Evolutionary conservation across 2,113 vertebrate species (phyloP).

Genomic region (Pungitius pungitius): DNA sequence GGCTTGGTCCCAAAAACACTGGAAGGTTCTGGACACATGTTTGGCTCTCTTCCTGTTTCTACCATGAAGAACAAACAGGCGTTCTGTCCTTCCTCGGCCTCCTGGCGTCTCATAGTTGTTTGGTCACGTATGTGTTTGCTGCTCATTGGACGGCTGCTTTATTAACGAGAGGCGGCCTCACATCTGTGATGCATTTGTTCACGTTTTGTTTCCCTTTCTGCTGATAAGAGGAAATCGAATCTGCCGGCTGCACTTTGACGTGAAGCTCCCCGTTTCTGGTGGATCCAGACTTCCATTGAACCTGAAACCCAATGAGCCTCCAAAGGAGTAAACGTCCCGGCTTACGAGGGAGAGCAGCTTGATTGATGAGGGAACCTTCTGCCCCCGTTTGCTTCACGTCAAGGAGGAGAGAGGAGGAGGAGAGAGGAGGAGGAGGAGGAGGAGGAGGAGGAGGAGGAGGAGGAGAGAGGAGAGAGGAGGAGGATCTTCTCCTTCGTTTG

Average conservation of each 20-base stretch:
- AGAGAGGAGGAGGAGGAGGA: neutral
- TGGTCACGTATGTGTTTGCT: too few relatives aligned
- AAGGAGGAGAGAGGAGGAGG: neutral
- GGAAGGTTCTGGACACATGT: too few relatives aligned
- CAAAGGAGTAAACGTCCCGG: neutral
- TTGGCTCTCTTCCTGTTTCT: too few relatives aligned
- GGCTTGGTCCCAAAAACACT: too few relatives aligned
- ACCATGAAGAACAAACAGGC: too few relatives aligned
- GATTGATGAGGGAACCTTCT: slow-evolving; percentile 11
- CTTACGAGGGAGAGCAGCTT: neutral
- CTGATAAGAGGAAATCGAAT: too few relatives aligned
- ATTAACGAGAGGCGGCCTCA: neutral
- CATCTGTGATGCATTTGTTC: neutral
- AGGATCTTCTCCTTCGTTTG: slow-evolving; percentile 32
- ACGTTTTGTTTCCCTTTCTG: neutral
- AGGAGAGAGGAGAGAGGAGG: neutral
- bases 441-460: neutral
- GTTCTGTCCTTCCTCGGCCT: too few relatives aligned
- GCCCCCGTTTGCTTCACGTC: neutral
- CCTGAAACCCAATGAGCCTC: neutral
- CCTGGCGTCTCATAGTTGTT: too few relatives aligned
- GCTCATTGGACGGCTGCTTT: neutral
- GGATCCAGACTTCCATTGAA: neutral
- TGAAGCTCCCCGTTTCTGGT: neutral
- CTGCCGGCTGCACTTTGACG: neutral